Evolutionary conservation across 1,140 invertebrate species (phyloP).

Genomic region (Colletes latitarsis): DNA sequence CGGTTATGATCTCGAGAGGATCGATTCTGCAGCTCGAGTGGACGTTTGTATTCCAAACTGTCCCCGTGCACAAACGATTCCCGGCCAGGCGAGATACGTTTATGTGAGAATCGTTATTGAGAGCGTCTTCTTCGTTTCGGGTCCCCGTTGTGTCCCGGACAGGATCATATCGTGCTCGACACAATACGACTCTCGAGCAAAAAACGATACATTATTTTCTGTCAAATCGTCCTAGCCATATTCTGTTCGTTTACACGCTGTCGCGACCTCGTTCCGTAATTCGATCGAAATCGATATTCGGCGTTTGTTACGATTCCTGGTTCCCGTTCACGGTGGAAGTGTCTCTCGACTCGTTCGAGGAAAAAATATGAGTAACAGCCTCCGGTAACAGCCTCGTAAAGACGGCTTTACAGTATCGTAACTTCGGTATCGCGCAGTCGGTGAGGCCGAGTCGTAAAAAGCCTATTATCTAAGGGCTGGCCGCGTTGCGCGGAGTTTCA

Average conservation of each 20-base stretch:
- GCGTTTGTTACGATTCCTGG: neutral
- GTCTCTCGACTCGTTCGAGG: constrained; percentile 56
- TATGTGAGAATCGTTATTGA: constrained; percentile 7
- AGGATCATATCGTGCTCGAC: neutral
- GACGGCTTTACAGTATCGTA: constrained; percentile 69
- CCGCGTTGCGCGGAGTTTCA: constrained; percentile 51
- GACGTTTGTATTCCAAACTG: constrained; percentile 25
- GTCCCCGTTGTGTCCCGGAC: too few relatives aligned
- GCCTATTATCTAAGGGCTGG: constrained; percentile 67
- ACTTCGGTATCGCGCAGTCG: constrained; percentile 64
- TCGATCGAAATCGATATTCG: neutral
- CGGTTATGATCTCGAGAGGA: constrained; percentile 46
- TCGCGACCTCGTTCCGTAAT: too few relatives aligned
- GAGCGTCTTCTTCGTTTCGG: neutral
- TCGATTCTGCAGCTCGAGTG: constrained; percentile 39
- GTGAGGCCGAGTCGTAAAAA: constrained; percentile 63
- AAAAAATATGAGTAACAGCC: constrained; percentile 67
- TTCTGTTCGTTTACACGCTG: neutral
- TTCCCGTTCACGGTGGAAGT: constrained; percentile 36
- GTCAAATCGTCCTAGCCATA: neutral
- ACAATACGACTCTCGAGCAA: neutral
- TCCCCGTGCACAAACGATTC: constrained; percentile 26
- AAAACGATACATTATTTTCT: neutral
- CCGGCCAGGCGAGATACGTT: neutral
- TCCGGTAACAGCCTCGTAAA: constrained; percentile 69